A percentile compares a stretch with the other conserved stretches of the same genome.
Conservation (phyloP, 2,888 invertebrate species). For the Acanthosepion esculentum region DNA sequence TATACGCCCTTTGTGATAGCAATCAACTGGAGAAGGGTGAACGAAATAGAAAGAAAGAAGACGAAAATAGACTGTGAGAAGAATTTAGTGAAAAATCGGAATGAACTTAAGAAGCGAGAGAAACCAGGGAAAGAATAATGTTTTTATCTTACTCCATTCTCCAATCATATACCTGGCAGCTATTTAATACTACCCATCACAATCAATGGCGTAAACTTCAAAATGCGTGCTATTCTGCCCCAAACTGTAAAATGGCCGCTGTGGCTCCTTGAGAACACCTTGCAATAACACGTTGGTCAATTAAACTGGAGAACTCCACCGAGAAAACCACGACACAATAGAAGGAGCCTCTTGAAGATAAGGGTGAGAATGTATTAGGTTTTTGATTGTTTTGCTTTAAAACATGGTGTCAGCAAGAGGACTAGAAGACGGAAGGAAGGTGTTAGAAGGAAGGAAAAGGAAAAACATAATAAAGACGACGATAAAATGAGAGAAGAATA, state of each 20-base stretch:
- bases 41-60: neutral
- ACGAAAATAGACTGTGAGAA: too few relatives aligned
- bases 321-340: neutral
- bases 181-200: neutral
- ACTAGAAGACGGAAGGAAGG: neutral
- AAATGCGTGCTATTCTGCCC: neutral
- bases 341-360: neutral
- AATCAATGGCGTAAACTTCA: neutral
- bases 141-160: neutral
- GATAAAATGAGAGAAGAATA: neutral
- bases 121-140: neutral
- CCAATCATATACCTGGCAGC: neutral
- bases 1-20: too few relatives aligned
- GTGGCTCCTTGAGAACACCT: constrained; percentile 10
- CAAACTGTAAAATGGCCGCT: neutral
- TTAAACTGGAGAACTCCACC: neutral
- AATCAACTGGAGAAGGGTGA: too few relatives aligned
- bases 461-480: too few relatives aligned
- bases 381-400: neutral
- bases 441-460: neutral
- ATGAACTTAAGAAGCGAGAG: neutral
- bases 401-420: neutral
- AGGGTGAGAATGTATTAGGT: neutral
- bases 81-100: too few relatives aligned
- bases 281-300: constrained; percentile 23